Conservation (phyloP, 2,113 vertebrate genomes). For the Prinia subflava region DNA sequence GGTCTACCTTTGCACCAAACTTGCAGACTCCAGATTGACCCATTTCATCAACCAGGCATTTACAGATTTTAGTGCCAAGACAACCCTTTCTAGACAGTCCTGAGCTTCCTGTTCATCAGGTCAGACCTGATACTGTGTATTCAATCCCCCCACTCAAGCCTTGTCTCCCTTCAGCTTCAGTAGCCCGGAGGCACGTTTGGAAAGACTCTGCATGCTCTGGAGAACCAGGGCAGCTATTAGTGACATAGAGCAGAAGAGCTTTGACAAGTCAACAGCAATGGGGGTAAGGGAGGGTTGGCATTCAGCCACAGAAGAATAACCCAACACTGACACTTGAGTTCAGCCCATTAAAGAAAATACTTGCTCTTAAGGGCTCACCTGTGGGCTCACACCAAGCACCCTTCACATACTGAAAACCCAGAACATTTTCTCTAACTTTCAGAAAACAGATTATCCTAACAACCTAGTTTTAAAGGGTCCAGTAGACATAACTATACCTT, state of each 20-base stretch:
- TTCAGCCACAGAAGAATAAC: not conserved
- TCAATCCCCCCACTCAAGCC: not conserved
- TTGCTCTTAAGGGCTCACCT: not conserved
- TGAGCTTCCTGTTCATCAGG: not conserved
- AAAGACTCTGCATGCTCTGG: not conserved
- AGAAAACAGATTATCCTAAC: not conserved
- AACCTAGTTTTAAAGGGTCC: not conserved
- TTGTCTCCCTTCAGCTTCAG: not conserved
- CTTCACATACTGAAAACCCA: not conserved
- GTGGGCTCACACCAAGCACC: not conserved
- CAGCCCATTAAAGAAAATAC: not conserved
- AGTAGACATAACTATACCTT: not conserved
- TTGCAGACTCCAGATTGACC: not conserved
- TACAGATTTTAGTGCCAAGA: not conserved
- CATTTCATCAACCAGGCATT: not conserved
- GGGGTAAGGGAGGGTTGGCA: accelerated
- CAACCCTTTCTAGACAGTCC: not conserved
- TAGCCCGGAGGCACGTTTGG: not conserved
- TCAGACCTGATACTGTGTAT: not conserved
- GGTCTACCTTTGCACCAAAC: not conserved
- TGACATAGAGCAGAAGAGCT: not conserved
- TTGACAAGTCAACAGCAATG: not conserved
- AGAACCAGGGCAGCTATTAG: not conserved
- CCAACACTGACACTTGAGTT: not conserved
- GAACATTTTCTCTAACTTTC: not conserved